Base-by-base conservation (phyloP, 53 echinoderm and acorn worm genomes). In the Pentamera pediparva region DNA sequence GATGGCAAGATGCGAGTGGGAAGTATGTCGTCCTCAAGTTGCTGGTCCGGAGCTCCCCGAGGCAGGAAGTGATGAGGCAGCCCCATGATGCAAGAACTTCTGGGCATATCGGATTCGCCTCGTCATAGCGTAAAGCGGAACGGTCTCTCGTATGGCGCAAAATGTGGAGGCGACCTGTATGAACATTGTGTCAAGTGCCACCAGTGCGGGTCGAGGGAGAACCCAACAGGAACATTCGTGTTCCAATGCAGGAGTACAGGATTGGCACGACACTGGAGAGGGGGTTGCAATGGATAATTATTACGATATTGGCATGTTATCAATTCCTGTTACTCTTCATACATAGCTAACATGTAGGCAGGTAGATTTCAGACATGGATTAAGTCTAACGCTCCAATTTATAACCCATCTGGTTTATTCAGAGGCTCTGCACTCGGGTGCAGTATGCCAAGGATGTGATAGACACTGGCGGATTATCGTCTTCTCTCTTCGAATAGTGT, bases 271-370 rank as follows among this genome's bases (percentile, higher is more conserved):
- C 60, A 20, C 37, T 75, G 32, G 62, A 62, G 18, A 17, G 75
- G n/a, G n/a, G 8, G 35, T 81, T n/a, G 74, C 74, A 7, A 32
- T 74, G 29, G 82, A 81, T 34, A 62, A n/a, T n/a, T n/a, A n/a
- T n/a, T n/a, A n/a, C n/a, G n/a, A n/a, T n/a, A n/a, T n/a, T n/a
- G n/a, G n/a, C n/a, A n/a, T n/a, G n/a, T n/a, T n/a, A n/a, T n/a
- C n/a, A n/a, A n/a, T n/a, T n/a, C n/a, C n/a, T n/a, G n/a, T n/a
- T n/a, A n/a, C n/a, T n/a, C n/a, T n/a, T n/a, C n/a, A n/a, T n/a
- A n/a, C n/a, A n/a, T n/a, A n/a, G n/a, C n/a, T n/a, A n/a, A n/a
- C n/a, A n/a, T n/a, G n/a, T n/a, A n/a, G n/a, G n/a, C n/a, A n/a
- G n/a, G n/a, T n/a, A n/a, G n/a, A n/a, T n/a, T n/a, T n/a, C n/a